phyloP scores from a whole-genome alignment of 2,797 vertebrate genomes.

The Characodon lateralis region DNA sequence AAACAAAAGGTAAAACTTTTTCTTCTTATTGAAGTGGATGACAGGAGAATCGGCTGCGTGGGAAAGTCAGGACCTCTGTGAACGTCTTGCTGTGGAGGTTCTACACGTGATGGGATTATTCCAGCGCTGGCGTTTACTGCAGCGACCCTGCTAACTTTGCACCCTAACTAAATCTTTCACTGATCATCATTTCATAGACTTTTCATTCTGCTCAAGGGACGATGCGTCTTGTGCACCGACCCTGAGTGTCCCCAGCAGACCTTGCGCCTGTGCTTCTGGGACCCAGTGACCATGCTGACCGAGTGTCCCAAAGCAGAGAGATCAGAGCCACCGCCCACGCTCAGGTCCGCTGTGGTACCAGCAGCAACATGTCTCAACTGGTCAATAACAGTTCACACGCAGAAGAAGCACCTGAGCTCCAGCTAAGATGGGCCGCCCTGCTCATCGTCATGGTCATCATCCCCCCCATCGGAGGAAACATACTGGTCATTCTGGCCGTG shows the following conservation, averaged over 20 bases:
- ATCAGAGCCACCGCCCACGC: conserved; percentile 76
- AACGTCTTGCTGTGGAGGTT: conserved; percentile 52
- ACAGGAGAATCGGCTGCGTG: conserved; percentile 24
- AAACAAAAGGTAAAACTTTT: conserved; percentile 13
- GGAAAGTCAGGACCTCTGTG: conserved; percentile 33
- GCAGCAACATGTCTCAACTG: conserved; percentile 74
- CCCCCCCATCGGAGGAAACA: conserved; percentile 95
- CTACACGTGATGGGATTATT: conserved; percentile 59
- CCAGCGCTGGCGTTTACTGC: conserved; percentile 22
- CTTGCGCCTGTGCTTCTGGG: conserved; percentile 54
- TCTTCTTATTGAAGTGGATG: conserved; percentile 35
- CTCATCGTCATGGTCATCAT: conserved; percentile 92
- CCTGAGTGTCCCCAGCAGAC: conserved; percentile 35
- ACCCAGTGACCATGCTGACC: conserved; percentile 89
- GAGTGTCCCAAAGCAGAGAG: conserved; percentile 75
- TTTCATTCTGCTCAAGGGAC: conserved; percentile 31
- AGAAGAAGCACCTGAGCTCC: conserved; percentile 46
- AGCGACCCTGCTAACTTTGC: conserved; percentile 4
- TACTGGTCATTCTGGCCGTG: conserved; percentile 95
- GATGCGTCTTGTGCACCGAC: conserved; percentile 43
- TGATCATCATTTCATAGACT: neutral
- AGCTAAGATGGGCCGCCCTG: conserved; percentile 88
- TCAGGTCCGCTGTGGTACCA: conserved; percentile 51
- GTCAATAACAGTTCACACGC: conserved; percentile 64
- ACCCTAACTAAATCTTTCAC: neutral